Evolutionary conservation across 2,888 invertebrate genomes (phyloP).

Genomic region (Apamea anceps): DNA sequence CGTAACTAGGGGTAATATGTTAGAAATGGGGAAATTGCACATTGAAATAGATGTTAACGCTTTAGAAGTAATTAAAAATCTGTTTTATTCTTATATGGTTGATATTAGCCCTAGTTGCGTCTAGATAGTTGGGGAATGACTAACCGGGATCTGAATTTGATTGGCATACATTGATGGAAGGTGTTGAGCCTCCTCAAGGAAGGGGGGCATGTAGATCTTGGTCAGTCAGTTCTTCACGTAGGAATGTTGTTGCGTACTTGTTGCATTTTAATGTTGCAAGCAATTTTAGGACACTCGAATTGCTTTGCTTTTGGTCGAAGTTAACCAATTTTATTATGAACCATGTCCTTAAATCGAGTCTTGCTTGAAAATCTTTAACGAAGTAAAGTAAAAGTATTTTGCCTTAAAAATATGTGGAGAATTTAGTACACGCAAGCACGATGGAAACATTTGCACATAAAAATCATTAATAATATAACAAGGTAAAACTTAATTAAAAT

Average conservation of each 20-base stretch:
- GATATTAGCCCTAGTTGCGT: constrained; percentile 59
- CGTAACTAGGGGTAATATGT: constrained; percentile 53
- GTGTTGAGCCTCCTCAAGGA: background rate
- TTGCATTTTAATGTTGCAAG: constrained; percentile 51
- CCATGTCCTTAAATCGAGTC: background rate
- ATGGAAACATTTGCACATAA: background rate
- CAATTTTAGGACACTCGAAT: constrained; percentile 6
- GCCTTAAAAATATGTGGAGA: background rate
- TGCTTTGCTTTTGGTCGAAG: background rate
- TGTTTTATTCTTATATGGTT: constrained; percentile 35
- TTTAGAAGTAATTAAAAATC: constrained; percentile 53
- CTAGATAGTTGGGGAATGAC: constrained; percentile 30
- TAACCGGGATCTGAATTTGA: constrained; percentile 9
- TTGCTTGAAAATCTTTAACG: background rate
- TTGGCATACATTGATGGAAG: background rate
- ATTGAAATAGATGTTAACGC: constrained; percentile 49
- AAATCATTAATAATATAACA: background rate
- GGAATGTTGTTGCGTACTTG: constrained; percentile 56
- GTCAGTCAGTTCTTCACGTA: constrained; percentile 51
- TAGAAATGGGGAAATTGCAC: background rate
- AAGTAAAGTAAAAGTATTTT: background rate
- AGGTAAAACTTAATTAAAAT: background rate
- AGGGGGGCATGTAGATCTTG: background rate
- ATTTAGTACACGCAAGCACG: background rate
- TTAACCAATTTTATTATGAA: background rate